phyloP scores from a whole-genome alignment of 1,140 invertebrate species.

The Ditylenchus dipsaci region DNA sequence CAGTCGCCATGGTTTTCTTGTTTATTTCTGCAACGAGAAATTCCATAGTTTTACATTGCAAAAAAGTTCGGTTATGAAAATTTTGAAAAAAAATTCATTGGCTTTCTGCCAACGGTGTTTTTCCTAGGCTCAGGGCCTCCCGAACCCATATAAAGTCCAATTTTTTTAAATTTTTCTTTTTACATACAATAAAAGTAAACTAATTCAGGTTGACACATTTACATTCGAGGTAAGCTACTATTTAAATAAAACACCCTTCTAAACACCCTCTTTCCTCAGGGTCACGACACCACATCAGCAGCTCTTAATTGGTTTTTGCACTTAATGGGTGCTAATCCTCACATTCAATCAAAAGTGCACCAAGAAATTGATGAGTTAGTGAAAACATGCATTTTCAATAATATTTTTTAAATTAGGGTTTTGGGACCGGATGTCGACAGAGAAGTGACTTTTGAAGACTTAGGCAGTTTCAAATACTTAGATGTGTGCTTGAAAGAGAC shows the following conservation, averaged over 20 bases:
- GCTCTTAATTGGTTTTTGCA: constrained; percentile 59
- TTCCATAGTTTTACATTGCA: too few species aligned
- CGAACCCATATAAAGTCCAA: too few species aligned
- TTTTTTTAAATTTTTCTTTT: too few species aligned
- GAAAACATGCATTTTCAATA: too few species aligned
- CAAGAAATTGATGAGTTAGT: constrained; percentile 68
- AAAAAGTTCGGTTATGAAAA: too few species aligned
- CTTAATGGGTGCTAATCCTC: constrained; percentile 61
- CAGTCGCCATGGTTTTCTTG: too few species aligned
- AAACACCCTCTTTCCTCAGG: constrained; percentile 59
- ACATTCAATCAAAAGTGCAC: constrained; percentile 70
- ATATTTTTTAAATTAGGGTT: constrained; percentile 60
- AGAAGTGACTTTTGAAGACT: constrained; percentile 73
- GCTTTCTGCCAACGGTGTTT: too few species aligned
- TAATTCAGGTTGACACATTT: constrained; percentile 66
- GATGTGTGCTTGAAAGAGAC: constrained; percentile 75
- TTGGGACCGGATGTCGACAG: constrained; percentile 72
- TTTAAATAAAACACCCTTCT: background rate
- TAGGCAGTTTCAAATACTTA: constrained; percentile 76
- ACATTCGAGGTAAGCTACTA: constrained; percentile 66
- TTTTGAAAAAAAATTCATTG: too few species aligned
- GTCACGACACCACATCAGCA: constrained; percentile 84
- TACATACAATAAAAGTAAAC: too few species aligned
- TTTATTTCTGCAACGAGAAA: too few species aligned
- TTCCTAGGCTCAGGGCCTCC: too few species aligned